Base-by-base conservation (phyloP, 2,113 vertebrate genomes). In the Cyanocitta stelleri region DNA sequence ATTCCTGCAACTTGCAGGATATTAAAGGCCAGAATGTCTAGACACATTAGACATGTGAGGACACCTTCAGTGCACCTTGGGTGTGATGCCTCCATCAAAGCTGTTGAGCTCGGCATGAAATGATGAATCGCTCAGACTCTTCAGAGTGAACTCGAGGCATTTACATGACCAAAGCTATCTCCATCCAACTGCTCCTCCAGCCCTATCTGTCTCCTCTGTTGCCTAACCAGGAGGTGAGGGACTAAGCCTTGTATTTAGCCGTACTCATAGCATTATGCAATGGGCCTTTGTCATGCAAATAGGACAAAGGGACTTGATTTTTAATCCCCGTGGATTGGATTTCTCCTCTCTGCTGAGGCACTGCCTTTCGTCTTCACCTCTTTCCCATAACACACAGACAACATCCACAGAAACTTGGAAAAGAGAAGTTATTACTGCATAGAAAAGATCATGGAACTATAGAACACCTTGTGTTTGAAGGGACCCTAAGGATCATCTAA, bases 51-150 rank as follows among this genome's bases (percentile, higher is more conserved):
- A 48, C 66, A 32, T 88, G 41, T 71, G 52, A 95, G 37, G 48
- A 64, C 32, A 39, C 20, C 64, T 89, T 63, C 64, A 72, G 54
- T 5, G 2, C 54, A 12, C 4, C 41, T 26, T 56, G 84, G 69
- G 69, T 81, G 52, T 87, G 73, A 92, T 90, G 51, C 48, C 35
- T 92, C 44, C 48, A 69, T 64, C 84, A 93, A 93, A 97, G 80
- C 35, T 52, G 73, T 26, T 71, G 56, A 74, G 55, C 37, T 81
- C 43, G 19, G 17, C 64, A 58, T 44, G 43, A 81, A 86, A 49
- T 71, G 21, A 62, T 59, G 51, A 86, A 58, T 41, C 22, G 16
- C 13, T 84, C 49, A 51, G 52, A 11, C 43, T 95, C 52, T 72
- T 84, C 52, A 43, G 16, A 43, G 43, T 48, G 78, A 58, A 67